Evolutionary conservation across 2,888 invertebrate species (phyloP), one percentile per base, ranked within the genome.

Genomic region (Oscheius onirici): DNA sequence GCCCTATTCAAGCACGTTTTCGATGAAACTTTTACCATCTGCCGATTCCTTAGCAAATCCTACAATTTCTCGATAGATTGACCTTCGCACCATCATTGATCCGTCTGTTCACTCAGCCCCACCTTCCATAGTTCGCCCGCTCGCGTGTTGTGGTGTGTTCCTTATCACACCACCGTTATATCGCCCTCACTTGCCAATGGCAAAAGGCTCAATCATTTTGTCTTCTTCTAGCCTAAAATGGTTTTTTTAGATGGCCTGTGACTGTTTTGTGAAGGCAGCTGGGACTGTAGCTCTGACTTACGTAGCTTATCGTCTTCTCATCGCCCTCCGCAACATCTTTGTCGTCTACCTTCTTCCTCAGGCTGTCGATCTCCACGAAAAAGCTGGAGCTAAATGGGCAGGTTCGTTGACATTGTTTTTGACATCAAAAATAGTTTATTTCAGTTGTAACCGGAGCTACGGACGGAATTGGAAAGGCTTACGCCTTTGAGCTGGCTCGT

Each of bases 391-490:
- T 17, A 76, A 80, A 22, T 86, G 84, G 84, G 86, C 86, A 41
- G 84, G 84, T 84, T 15, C 24, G 77, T 74, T 43, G 13, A 8
- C 15, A 34, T 34, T 26, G 43, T 13, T 8, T 46, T 17, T 17
- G 22, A 10, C n/a, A 43, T 17, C 20, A 54, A 26, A 28, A 10
- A 57, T 34, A n/a, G 5, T 20, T 52, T 11, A n/a, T 55, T 86
- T 61, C 61, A 85, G 86, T 87, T 55, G 79, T 87, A 0, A 87
- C 87, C 44, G 87, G 87, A 52, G 79, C 83, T 52, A 87, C 87
- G 8, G 87, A 87, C 69, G 87, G 87, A 46, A 87, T 87, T 73
- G 87, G 87, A 46, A 84, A 84, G 73, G 86, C 84, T 2, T 87
- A 87, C 74, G 87, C 86, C 17, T 75, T 78, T 46, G 84, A 86